Evolutionary conservation across 2,113 vertebrate genomes (phyloP).

Genomic region (Plecotus auritus): DNA sequence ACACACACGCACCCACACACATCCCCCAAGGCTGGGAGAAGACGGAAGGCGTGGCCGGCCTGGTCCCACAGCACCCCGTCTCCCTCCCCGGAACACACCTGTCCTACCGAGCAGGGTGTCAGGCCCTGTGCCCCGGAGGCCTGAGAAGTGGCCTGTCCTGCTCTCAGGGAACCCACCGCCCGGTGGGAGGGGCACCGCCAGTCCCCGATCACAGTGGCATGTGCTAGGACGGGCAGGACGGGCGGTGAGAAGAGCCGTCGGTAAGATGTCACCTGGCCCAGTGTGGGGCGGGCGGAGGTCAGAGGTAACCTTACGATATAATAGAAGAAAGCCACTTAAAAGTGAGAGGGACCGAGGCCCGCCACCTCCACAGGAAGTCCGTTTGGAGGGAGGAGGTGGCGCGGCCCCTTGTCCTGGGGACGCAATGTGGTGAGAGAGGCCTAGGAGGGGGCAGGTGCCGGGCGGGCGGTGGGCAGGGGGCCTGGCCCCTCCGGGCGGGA

Average conservation of each 20-base stretch:
- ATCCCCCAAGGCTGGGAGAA: too few species aligned
- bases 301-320: too few species aligned
- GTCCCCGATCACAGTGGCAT: too few species aligned
- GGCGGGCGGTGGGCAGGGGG: background rate
- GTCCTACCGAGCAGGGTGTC: background rate
- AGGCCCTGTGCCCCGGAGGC: too few species aligned
- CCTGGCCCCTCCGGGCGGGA: background rate
- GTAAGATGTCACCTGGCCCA: background rate
- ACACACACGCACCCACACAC: too few species aligned
- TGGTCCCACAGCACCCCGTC: background rate
- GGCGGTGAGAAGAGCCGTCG: background rate
- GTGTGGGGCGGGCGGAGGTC: rapidly evolving
- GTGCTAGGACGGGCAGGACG: background rate
- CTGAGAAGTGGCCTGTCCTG: too few species aligned
- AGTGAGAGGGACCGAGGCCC: background rate
- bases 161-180: background rate
- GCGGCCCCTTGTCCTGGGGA: too few species aligned
- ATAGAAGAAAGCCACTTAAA: background rate
- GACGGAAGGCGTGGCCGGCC: background rate
- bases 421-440: background rate
- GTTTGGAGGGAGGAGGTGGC: rapidly evolving
- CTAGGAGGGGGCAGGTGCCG: rapidly evolving
- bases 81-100: rapidly evolving
- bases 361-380: background rate
- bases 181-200: background rate